These are phyloP conservation scores for Drosophila kanapiae DNA, from an alignment of 1,140 invertebrate genomes.

Conservation along the genomic window DNA sequence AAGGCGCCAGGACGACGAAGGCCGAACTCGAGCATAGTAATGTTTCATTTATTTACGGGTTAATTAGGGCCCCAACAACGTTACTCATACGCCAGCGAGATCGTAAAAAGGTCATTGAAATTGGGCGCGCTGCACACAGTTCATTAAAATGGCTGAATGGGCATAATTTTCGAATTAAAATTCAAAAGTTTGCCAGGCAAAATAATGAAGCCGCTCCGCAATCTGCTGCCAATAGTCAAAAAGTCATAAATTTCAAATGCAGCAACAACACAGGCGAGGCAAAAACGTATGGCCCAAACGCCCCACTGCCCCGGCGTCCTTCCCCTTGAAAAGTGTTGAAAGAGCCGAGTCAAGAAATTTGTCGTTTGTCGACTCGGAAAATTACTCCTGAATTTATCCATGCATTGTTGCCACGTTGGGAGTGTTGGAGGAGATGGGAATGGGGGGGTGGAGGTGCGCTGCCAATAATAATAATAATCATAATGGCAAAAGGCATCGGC, in stretches of 20 bases:
- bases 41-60: conserved; percentile 51
- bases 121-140: conserved; percentile 41
- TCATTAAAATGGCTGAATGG: conserved; percentile 60
- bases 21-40: neutral
- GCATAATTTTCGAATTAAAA: conserved; percentile 83
- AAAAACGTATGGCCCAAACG: conserved; percentile 55
- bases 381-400: conserved; percentile 67
- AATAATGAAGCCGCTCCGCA: conserved; percentile 76
- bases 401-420: conserved; percentile 60
- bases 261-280: conserved; percentile 56
- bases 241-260: conserved; percentile 81
- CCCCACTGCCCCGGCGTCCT: neutral
- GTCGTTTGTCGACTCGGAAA: conserved; percentile 55
- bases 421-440: neutral
- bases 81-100: conserved; percentile 61
- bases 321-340: conserved; percentile 62
- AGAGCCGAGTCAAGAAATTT: conserved; percentile 60
- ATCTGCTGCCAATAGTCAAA: conserved; percentile 84
- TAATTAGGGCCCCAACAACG: conserved; percentile 59
- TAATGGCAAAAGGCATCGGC: conserved; percentile 61
- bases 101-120: conserved; percentile 65
- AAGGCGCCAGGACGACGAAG: conserved; percentile 1
- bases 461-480: conserved; percentile 82
- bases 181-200: conserved; percentile 78
- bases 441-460: conserved; percentile 8